phyloP scores from a whole-genome alignment of 1,140 invertebrate genomes.

The Diabrotica virgifera region DNA sequence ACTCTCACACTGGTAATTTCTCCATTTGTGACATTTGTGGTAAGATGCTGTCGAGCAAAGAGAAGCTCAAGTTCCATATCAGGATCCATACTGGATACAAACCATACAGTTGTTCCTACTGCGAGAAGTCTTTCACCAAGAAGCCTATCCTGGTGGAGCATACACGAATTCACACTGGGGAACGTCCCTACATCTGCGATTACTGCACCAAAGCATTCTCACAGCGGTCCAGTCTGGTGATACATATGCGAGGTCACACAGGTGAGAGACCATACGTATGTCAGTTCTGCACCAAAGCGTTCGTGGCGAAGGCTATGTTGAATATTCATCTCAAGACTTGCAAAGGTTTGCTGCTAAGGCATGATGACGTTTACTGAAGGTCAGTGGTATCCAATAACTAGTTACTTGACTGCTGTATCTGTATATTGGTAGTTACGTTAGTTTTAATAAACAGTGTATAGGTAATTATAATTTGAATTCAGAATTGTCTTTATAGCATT shows the following conservation, averaged over 20 bases:
- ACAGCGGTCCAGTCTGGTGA: conserved; percentile 63
- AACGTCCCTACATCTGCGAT: conserved; percentile 54
- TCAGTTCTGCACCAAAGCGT: conserved; percentile 51
- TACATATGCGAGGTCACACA: conserved; percentile 51
- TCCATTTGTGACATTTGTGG: conserved; percentile 48
- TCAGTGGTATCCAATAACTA: neutral
- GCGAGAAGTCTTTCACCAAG: conserved; percentile 53
- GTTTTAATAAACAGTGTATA: neutral
- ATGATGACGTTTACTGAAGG: conserved; percentile 1
- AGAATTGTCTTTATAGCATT: too few relatives aligned
- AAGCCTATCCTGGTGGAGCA: conserved; percentile 51
- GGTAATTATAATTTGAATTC: too few relatives aligned
- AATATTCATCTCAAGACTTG: conserved; percentile 59
- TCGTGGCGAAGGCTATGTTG: conserved; percentile 60
- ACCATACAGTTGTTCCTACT: conserved; percentile 55
- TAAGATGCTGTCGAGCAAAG: conserved; percentile 44
- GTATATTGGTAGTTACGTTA: neutral
- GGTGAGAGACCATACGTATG: conserved; percentile 51
- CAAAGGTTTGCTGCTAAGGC: conserved; percentile 29
- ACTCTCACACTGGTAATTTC: conserved; percentile 45
- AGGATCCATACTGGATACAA: conserved; percentile 56
- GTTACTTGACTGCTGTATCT: neutral
- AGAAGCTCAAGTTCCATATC: conserved; percentile 51
- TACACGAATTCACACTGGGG: conserved; percentile 52
- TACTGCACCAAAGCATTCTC: conserved; percentile 65